Percentiles rank a stretch among this genome's conserved stretches.
Evolutionary conservation across 2,113 vertebrate genomes (phyloP).

Genomic region (Hyperoodon ampullatus): DNA sequence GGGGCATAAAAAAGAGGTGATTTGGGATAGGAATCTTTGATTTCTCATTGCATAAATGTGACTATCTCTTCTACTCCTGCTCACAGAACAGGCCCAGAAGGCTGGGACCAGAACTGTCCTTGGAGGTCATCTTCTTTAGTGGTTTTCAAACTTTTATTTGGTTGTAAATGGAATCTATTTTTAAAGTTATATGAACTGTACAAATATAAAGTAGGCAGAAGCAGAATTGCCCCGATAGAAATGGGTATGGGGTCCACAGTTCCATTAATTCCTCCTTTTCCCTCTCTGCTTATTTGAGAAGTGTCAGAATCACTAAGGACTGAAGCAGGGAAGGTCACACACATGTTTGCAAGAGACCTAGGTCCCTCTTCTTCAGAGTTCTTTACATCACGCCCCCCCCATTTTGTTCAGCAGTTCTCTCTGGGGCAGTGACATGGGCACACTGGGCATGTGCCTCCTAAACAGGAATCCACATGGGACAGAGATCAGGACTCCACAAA

Average conservation of each 20-base stretch:
- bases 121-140: not conserved
- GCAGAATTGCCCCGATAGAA: not conserved
- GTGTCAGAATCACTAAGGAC: not conserved
- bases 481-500: not conserved
- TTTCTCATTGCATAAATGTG: not conserved
- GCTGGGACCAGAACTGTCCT: not conserved
- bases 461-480: not conserved
- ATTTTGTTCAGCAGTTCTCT: not conserved
- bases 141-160: not conserved
- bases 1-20: not conserved
- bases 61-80: not conserved
- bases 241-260: not conserved
- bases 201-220: not conserved
- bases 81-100: not conserved
- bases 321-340: not conserved
- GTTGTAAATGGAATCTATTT: not conserved
- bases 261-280: not conserved
- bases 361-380: not conserved
- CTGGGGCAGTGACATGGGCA: not conserved
- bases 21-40: not conserved
- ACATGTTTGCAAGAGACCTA: not conserved
- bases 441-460: not conserved
- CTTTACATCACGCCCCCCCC: not conserved
- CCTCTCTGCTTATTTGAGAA: not conserved
- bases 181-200: not conserved